Conservation (phyloP, 2,113 vertebrate species). For the Crotalus tigris region DNA sequence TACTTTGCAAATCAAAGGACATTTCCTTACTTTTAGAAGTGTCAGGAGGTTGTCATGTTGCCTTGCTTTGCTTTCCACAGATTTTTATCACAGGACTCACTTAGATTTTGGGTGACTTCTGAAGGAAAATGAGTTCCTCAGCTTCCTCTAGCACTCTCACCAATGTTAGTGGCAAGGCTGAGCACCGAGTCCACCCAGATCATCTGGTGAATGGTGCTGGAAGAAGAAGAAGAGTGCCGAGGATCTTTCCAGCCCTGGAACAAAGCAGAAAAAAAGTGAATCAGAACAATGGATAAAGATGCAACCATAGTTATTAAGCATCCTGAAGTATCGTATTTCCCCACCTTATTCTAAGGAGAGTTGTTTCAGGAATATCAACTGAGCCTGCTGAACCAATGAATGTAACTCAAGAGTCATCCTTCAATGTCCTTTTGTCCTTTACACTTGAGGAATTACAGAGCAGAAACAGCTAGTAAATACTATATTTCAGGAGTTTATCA, state of each 20-base stretch:
- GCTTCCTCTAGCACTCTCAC: background rate
- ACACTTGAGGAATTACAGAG: background rate
- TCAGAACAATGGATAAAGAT: constrained; percentile 30
- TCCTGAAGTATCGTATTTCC: constrained; percentile 27
- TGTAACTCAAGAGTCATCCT: background rate
- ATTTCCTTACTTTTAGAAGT: background rate
- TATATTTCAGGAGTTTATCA: background rate
- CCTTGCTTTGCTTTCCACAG: background rate
- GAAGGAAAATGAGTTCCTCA: background rate
- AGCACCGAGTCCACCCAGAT: background rate
- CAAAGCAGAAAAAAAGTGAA: constrained; percentile 13
- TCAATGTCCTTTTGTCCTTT: background rate
- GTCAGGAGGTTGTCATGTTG: background rate
- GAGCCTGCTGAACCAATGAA: background rate
- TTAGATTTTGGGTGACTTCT: background rate
- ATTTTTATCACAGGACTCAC: background rate
- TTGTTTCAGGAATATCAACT: background rate
- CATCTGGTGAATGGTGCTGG: background rate
- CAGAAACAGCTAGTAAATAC: background rate
- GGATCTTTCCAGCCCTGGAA: constrained; percentile 17
- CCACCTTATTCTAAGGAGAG: background rate
- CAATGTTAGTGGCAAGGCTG: background rate
- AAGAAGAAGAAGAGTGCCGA: background rate
- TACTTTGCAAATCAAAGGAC: background rate
- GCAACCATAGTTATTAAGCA: constrained; percentile 36